Percentiles rank a stretch among this genome's conserved stretches.
phyloP scores from a whole-genome alignment of 2,888 invertebrate genomes.

The Diarsia rubi region DNA sequence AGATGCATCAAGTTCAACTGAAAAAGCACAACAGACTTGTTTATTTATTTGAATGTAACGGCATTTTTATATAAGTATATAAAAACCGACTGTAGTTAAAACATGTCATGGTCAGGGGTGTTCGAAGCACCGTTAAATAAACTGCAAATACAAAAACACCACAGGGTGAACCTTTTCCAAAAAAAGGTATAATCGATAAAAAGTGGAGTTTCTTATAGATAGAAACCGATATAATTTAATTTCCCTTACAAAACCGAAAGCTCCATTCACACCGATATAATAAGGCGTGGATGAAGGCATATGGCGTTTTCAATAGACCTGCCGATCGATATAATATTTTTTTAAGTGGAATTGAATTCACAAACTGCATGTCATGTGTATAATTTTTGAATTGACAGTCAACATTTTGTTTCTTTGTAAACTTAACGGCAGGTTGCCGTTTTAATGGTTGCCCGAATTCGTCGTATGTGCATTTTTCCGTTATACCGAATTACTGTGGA shows the following conservation, averaged over 20 bases:
- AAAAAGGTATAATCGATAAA: slow-evolving; percentile 69
- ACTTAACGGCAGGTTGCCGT: slow-evolving; percentile 26
- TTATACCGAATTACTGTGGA: slow-evolving; percentile 8
- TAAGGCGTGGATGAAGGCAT: slow-evolving; percentile 75
- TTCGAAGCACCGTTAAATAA: slow-evolving; percentile 73
- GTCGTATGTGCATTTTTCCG: slow-evolving; percentile 6
- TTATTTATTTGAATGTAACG: slow-evolving; percentile 8
- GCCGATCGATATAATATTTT: slow-evolving; percentile 74
- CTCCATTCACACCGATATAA: slow-evolving; percentile 78
- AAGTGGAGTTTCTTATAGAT: slow-evolving; percentile 69
- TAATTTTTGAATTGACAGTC: slow-evolving; percentile 45
- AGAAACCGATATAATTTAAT: slow-evolving; percentile 80
- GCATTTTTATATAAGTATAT: slow-evolving; percentile 11
- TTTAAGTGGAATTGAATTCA: slow-evolving; percentile 62
- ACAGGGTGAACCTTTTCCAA: slow-evolving; percentile 59
- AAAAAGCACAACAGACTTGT: background rate
- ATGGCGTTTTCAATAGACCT: slow-evolving; percentile 80
- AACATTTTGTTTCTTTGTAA: slow-evolving; percentile 46
- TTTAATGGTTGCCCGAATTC: slow-evolving; percentile 12
- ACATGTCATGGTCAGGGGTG: slow-evolving; percentile 49
- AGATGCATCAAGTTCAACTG: background rate
- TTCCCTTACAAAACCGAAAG: slow-evolving; percentile 79
- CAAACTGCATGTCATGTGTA: slow-evolving; percentile 66
- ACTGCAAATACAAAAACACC: slow-evolving; percentile 73
- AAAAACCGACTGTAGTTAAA: slow-evolving; percentile 32